A percentile compares a stretch with the other conserved stretches of the same genome.
Conservation (phyloP, 2,113 vertebrate genomes). For the Lophius piscatorius region DNA sequence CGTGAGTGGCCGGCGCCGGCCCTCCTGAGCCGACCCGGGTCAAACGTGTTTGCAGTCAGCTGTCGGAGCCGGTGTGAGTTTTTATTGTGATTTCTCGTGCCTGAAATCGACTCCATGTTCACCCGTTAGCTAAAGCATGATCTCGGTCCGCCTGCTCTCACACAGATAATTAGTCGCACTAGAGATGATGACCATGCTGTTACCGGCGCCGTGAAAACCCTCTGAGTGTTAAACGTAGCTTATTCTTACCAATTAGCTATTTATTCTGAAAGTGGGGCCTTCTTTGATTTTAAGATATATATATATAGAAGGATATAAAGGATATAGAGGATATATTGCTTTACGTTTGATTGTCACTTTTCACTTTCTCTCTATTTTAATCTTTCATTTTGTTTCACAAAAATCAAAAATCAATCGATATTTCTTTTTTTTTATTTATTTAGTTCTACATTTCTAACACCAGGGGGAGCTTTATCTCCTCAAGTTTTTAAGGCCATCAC, state of each 20-base stretch:
- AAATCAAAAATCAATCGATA: no score
- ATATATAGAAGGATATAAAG: no score
- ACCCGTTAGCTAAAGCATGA: constrained; percentile 42
- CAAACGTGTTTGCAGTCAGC: constrained; percentile 70
- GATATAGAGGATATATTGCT: no score
- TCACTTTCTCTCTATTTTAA: no score
- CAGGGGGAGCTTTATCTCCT: no score
- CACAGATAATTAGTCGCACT: constrained; percentile 51
- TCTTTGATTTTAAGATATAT: no score
- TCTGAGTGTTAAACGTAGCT: constrained; percentile 5
- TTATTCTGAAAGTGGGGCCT: no score
- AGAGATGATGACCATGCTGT: constrained; percentile 36
- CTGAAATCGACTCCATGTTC: constrained; percentile 49
- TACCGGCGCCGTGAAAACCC: constrained; percentile 28
- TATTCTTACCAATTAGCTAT: constrained; percentile 3
- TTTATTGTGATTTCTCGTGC: constrained; percentile 55
- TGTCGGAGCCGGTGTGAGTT: constrained; percentile 58
- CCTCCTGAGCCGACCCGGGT: constrained; percentile 57
- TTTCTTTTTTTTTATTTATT: no score
- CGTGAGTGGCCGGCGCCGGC: constrained; percentile 46
- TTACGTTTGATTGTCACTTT: no score
- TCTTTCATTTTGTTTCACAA: no score
- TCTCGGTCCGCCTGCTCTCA: constrained; percentile 40
- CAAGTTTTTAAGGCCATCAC: no score
- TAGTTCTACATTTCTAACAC: no score